Conservation (phyloP, 2,888 invertebrate species). For the Dichetophora obliterata region DNA sequence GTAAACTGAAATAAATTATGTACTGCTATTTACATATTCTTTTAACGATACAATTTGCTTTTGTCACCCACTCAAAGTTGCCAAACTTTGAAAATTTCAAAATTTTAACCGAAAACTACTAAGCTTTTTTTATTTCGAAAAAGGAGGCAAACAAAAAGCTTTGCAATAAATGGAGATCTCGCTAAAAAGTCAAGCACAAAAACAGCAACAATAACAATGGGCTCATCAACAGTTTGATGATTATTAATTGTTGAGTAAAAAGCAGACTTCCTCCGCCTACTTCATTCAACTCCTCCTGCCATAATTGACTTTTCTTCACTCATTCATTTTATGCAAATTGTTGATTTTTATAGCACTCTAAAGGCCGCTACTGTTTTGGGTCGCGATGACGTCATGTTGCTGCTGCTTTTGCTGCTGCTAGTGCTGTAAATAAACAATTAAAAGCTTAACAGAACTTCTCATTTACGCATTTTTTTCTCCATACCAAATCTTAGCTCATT, state of each 20-base stretch:
- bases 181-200: neutral
- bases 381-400: constrained; percentile 23
- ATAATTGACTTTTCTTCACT: neutral
- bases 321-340: neutral
- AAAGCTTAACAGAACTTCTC: constrained; percentile 13
- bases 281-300: neutral
- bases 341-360: neutral
- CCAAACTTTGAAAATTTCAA: neutral
- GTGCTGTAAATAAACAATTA: constrained; percentile 27
- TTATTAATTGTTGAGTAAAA: neutral
- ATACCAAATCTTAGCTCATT: neutral
- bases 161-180: neutral
- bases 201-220: constrained; percentile 7
- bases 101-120: neutral
- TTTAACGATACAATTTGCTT: no score
- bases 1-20: no score
- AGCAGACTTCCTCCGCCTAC: neutral
- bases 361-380: neutral
- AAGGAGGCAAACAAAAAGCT: neutral
- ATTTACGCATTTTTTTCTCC: neutral
- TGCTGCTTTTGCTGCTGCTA: neutral
- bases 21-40: no score
- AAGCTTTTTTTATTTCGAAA: neutral
- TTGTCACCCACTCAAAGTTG: neutral
- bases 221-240: neutral